A percentile compares a stretch with the other conserved stretches of the same genome.
Conservation (phyloP, 2,888 invertebrate genomes). For the Vanessa cardui region DNA sequence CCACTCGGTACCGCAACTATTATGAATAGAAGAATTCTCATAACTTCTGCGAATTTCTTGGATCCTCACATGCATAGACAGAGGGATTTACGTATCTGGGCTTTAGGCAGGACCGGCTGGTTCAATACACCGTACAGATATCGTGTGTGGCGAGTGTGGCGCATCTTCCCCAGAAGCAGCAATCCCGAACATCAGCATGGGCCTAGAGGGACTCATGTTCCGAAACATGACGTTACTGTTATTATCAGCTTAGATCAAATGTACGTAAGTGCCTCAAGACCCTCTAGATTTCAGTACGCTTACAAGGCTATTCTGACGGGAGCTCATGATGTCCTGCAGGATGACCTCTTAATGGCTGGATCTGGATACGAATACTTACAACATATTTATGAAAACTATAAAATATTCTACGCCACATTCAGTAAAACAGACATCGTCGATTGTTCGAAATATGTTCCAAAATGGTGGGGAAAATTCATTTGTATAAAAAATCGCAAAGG, state of each 20-base stretch:
- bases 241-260: conserved; percentile 54
- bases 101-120: conserved; percentile 49
- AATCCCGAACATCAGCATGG: conserved; percentile 67
- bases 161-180: conserved; percentile 53
- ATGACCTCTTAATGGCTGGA: conserved; percentile 47
- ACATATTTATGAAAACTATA: conserved; percentile 59
- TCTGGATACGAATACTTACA: conserved; percentile 52
- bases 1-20: conserved; percentile 52
- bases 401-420: conserved; percentile 46
- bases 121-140: conserved; percentile 55
- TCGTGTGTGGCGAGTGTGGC: conserved; percentile 53
- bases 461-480: conserved; percentile 66
- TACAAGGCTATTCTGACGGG: conserved; percentile 35
- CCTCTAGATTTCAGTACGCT: conserved; percentile 46
- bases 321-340: background rate
- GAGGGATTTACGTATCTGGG: conserved; percentile 57
- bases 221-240: conserved; percentile 56
- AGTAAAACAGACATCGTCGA: conserved; percentile 42
- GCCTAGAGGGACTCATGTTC: conserved; percentile 51
- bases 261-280: conserved; percentile 42
- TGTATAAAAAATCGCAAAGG: conserved; percentile 50
- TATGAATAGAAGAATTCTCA: conserved; percentile 52
- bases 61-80: conserved; percentile 51
- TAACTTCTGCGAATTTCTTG: conserved; percentile 55
- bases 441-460: conserved; percentile 58